phyloP scores from a whole-genome alignment of 2,113 vertebrate species.

The Tyrannus savana region DNA sequence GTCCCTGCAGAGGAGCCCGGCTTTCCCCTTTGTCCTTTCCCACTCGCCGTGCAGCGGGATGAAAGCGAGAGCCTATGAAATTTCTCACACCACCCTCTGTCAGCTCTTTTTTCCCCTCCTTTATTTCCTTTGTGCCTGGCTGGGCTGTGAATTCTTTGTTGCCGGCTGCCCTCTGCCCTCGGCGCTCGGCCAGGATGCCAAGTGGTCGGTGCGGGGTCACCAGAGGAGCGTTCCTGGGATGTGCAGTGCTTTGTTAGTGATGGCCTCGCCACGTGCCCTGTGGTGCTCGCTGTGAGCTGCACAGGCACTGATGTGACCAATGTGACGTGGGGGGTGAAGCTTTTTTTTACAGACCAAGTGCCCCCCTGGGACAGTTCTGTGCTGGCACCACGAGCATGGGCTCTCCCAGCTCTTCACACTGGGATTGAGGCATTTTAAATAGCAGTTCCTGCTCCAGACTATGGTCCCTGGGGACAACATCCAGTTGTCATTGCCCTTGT shows the following conservation, averaged over 20 bases:
- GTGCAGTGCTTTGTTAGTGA: fast-evolving
- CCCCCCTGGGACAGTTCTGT: fast-evolving
- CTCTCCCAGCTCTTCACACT: fast-evolving
- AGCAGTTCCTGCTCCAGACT: neutral
- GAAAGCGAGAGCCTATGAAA: neutral
- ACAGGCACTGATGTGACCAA: neutral
- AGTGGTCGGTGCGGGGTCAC: neutral
- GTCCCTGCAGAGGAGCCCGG: fast-evolving
- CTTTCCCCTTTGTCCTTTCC: neutral
- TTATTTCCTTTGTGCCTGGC: neutral
- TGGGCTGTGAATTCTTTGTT: neutral
- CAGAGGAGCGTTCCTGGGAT: fast-evolving
- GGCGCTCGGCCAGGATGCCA: neutral
- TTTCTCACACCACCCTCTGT: neutral
- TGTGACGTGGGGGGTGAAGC: neutral
- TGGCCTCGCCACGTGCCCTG: neutral
- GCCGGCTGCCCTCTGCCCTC: neutral
- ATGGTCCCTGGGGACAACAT: fast-evolving
- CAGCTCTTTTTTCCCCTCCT: neutral
- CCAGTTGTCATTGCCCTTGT: neutral
- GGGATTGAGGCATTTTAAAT: neutral
- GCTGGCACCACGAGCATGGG: too few species aligned
- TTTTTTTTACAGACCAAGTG: neutral
- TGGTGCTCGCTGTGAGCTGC: fast-evolving
- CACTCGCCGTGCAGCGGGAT: fast-evolving